Evolutionary conservation across 2,888 invertebrate genomes (phyloP), one percentile per base, ranked within the genome.

Genomic region (Helleia helle): DNA sequence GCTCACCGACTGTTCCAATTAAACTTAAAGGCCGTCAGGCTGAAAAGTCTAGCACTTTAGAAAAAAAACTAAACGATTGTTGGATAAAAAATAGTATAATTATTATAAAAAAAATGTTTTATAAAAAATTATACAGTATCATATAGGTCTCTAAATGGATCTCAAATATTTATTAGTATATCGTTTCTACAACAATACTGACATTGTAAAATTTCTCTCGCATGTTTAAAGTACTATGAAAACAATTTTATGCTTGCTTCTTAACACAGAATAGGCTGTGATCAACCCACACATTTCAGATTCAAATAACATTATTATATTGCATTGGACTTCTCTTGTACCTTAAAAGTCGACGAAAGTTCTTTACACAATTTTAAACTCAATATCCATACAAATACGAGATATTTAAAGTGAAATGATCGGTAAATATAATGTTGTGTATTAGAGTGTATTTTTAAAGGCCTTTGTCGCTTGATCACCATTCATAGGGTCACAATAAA

Each of bases 231-330:
- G 49, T 46, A 52, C 50, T 54, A 53, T 53, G 52, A 53, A 51
- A 53, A 59, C 50, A 54, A 56, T 61, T 72, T 63, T 65, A 72
- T 66, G 67, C 64, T 60, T 64, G 60, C 72, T 79, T 64, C 69
- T 72, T 65, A 56, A 62, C 62, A 69, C 62, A 71, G 68, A 75
- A 75, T 74, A 63, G 72, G 56, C 66, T 64, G 68, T 75, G 79
- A 80, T 75, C 75, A 63, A 63, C 77, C 77, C 75, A 80, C 75
- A 75, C 76, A 61, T 56, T 59, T 49, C 49, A 59, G 66, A 65
- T 60, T 66, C 72, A 64, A 79, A 80, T 79, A 80, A 75, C 77
- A 76, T 77, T 77, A 75, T 77, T 75, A 77, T 54, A 66, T 63
- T 60, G 65, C 66, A 70, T 60, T 55, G 54, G 54, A 56, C 56